Base-by-base conservation (phyloP, 2,797 vertebrate genomes). In the Buphagus erythrorhynchus region DNA sequence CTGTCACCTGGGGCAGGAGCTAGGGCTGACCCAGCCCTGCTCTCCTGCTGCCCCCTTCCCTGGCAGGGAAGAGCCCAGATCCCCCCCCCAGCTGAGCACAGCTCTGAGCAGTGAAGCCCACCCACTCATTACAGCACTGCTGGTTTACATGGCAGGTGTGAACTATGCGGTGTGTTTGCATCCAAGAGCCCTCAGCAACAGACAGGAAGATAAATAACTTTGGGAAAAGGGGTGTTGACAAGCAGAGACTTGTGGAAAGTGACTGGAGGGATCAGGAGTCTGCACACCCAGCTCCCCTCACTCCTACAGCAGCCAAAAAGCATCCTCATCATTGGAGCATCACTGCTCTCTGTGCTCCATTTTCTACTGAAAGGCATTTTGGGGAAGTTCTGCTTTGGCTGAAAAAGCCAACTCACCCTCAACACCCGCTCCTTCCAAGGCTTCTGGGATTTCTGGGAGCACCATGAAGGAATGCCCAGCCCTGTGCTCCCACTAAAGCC, bases 121-220 rank as follows among this genome's bases (percentile, higher is more conserved):
- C 91, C 76, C 78, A 59, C 74, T 88, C 4, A 31, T 29, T 62
- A 42, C 88, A 69, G 69, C 14, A 29, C 35, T 36, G 22, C 87
- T 83, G 85, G 72, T 48, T 88, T 76, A 7, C 25, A 12, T 35
- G 71, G 86, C 91, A 96, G 89, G 81, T 77, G 89, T 31, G 71
- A 97, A 94, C 74, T 82, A 48, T 13, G 59, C 84, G n/a, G 33
- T 13, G 74, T 4, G 5, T 36, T 85, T 26, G 83, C 63, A 94
- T 91, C 84, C 89, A 95, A 91, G 93, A 95, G 87, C 74, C 77
- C 86, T 91, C 93, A 92, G 72, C 86, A 96, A 58, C 26, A 93
- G 91, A 87, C 87, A 90, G 91, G 61, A 90, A 73, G 78, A 86
- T 71, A 85, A 94, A 93, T 71, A 95, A 80, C 78, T 68, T 89